Percentiles rank a stretch among this genome's conserved stretches.
phyloP scores from a whole-genome alignment of 2,797 vertebrate genomes.

The Microcaecilia unicolor region DNA sequence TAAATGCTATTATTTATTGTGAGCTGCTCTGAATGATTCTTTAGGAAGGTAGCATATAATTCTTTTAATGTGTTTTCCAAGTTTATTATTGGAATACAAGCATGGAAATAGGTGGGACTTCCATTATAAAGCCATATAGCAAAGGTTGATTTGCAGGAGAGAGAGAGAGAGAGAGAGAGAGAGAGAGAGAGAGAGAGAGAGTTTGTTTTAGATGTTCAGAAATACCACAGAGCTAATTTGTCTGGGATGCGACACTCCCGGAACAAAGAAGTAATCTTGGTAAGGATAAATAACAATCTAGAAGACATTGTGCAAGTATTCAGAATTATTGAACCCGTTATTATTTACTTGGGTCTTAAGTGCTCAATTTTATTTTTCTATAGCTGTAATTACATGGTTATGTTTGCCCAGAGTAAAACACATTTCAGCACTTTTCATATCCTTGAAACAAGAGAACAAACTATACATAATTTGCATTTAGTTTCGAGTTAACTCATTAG shows the following conservation, averaged over 20 bases:
- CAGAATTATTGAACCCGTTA: slow-evolving; percentile 26
- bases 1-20: too few relatives aligned
- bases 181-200: too few relatives aligned
- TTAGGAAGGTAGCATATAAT: too few relatives aligned
- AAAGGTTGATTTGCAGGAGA: too few relatives aligned
- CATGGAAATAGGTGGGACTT: too few relatives aligned
- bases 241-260: slow-evolving; percentile 1
- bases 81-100: too few relatives aligned
- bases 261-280: not conserved
- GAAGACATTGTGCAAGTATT: slow-evolving; percentile 11
- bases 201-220: not conserved
- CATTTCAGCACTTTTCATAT: slow-evolving; percentile 23
- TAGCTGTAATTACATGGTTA: slow-evolving; percentile 54
- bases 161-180: too few relatives aligned
- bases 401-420: slow-evolving; percentile 54
- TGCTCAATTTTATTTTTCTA: slow-evolving; percentile 56
- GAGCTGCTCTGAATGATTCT: too few relatives aligned
- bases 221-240: slow-evolving; percentile 7
- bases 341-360: slow-evolving; percentile 28
- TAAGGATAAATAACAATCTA: slow-evolving; percentile 2
- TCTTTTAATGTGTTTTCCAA: too few relatives aligned
- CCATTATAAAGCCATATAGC: too few relatives aligned
- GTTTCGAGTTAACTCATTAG: slow-evolving; percentile 3
- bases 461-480: slow-evolving; percentile 14
- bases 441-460: slow-evolving; percentile 18